phyloP scores from a whole-genome alignment of 2,797 vertebrate species.

The Buphagus erythrorhynchus region DNA sequence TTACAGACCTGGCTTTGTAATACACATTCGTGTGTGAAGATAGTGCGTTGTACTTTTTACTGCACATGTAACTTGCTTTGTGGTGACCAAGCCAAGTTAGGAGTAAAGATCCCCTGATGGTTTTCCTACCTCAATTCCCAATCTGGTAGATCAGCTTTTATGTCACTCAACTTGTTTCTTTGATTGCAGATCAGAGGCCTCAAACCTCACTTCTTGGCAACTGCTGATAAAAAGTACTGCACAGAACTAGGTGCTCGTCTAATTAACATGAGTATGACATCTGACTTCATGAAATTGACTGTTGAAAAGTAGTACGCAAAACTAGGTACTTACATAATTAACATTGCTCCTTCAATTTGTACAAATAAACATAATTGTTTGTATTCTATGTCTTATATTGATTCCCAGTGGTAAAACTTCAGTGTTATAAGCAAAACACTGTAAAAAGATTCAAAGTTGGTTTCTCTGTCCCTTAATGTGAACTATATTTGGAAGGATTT shows the following conservation, averaged over 20 bases:
- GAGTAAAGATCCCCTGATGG: not conserved
- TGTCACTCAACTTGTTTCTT: not conserved
- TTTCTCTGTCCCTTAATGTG: not conserved
- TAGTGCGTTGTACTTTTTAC: not conserved
- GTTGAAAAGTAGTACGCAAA: not conserved
- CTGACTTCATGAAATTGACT: not conserved
- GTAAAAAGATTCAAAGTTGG: not conserved
- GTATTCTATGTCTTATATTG: not conserved
- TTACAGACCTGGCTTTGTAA: not conserved
- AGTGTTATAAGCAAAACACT: not conserved
- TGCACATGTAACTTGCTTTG: not conserved
- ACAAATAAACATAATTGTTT: not conserved
- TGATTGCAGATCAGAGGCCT: not conserved
- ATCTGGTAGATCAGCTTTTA: not conserved
- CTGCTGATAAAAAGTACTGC: not conserved
- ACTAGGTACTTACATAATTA: not conserved
- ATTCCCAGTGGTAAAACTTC: not conserved
- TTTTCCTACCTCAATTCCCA: not conserved
- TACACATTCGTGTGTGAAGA: fast-evolving
- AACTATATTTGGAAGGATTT: not conserved
- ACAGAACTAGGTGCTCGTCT: not conserved
- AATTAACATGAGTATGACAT: not conserved
- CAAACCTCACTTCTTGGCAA: not conserved
- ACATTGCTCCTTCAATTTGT: not conserved
- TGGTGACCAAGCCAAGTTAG: not conserved